Evolutionary conservation across 2,888 invertebrate genomes (phyloP), one percentile per base, ranked within the genome.

Genomic region (Parnassius mnemosyne): DNA sequence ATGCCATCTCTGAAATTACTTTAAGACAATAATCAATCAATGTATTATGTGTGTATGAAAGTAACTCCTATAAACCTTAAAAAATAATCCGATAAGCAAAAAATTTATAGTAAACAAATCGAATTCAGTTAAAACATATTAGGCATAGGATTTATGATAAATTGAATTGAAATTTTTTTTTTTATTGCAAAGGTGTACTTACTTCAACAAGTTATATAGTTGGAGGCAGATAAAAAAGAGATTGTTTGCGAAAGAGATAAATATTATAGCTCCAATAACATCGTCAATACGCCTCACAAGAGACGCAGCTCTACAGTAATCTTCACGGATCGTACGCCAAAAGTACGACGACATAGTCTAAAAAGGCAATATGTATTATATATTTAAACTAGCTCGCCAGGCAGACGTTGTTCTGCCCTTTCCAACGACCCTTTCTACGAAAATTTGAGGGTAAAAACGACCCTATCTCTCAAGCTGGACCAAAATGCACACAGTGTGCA

Each of bases 191-290:
- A 13, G 34, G 58, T 11, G 57, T 61, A 73, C 93, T 91, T 79
- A 94, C 94, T 93, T 92, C 62, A 95, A 88, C 57, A 93, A 93
- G 75, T 94, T 93, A 68, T 94, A 93, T 12, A 95, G 84, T 70
- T 95, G 95, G 53, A 94, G 89, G 66, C 95, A 95, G 65, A 95
- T 93, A 75, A 94, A 95, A 78, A 94, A 95, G 61, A 95, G 87
- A 72, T 95, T 95, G 68, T 93, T 94, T 0, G 94, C 92, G 68
- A 94, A 95, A 0, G 95, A 94, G 1, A 95, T 83, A n/a, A 95
- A 85, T 1, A 95, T 90, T 49, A 95, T 79, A 12, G 92, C 89
- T 9, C 94, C 93, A 54, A 95, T 89, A 61, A 93, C 89, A 20
- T 90, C 84, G 69, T 95, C 94, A 12, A 94, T 90, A 1, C 84